A percentile compares a stretch with the other conserved stretches of the same genome.
Conservation (phyloP, 2,113 vertebrate genomes). For the Tragelaphus imberbis region DNA sequence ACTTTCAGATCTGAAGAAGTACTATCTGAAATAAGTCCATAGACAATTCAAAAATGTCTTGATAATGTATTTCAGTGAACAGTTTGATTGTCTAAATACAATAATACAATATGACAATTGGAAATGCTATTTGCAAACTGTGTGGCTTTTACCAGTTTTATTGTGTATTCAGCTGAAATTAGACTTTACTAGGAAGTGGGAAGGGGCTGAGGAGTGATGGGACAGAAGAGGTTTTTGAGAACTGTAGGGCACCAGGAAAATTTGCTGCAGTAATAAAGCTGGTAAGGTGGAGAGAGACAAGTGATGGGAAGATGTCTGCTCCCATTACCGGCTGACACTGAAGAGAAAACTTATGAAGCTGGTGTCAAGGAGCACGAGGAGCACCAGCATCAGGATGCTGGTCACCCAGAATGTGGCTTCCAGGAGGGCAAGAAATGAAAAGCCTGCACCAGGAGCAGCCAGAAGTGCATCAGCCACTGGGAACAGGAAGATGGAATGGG, state of each 20-base stretch:
- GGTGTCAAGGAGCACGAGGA: not conserved
- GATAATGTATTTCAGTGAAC: not conserved
- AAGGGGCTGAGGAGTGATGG: not conserved
- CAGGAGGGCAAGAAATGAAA: not conserved
- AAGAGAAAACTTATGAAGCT: not conserved
- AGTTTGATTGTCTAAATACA: not conserved
- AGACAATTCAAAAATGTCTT: not conserved
- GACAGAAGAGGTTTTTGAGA: not conserved
- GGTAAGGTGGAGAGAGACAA: not conserved
- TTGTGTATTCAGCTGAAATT: not conserved
- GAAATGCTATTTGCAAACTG: not conserved
- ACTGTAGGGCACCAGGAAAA: not conserved
- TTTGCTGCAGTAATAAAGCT: not conserved
- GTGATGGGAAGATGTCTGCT: not conserved
- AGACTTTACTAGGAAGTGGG: not conserved
- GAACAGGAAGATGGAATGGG: not conserved
- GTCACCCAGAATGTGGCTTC: not conserved
- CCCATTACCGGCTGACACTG: not conserved
- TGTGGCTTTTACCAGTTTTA: not conserved
- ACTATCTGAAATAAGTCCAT: not conserved
- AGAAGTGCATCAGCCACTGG: not conserved
- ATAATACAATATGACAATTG: not conserved
- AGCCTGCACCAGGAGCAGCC: not conserved
- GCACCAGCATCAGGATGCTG: not conserved
- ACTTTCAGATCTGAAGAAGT: conserved; percentile 28